Base-by-base conservation (phyloP, 2,888 invertebrate species). In the Noctuana brunneofusca region DNA sequence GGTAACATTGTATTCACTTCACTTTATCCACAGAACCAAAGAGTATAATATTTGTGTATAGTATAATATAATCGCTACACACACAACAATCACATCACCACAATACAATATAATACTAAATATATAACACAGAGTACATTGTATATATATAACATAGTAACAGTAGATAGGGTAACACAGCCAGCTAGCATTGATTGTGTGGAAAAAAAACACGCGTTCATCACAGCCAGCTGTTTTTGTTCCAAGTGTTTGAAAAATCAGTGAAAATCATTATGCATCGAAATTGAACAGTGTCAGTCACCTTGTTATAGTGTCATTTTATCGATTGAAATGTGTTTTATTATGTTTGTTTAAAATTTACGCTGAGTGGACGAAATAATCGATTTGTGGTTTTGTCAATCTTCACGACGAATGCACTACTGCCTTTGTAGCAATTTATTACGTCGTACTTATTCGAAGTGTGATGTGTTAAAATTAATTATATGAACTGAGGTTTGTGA, bases 191-290 rank as follows among this genome's bases (percentile, higher is more conserved):
- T 49, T 49, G 49, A 69, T 70, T 73, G 74, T 68, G 76, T n/a
- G 76, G 76, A 77, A 76, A 79, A 43, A 48, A 83, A 83, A 85
- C 79, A 82, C 75, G 79, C 74, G 76, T 72, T 82, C n/a, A 68
- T 68, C 81, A 74, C 77, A 77, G 82, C 87, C 90, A 90, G 90
- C 90, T 90, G 90, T 90, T 90, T 89, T 87, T 81, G 75, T 74
- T 80, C 77, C 70, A 69, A 81, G 80, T 76, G 80, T 83, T 84
- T 80, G 75, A 79, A 84, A 59, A 83, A 82, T 82, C 74, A 71
- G 77, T 80, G 78, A 72, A 84, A 83, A 81, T 85, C 80, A 82
- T 71, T 79, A 83, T 84, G 86, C 81, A 81, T 87, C 89, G 84
- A 90, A 90, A 90, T 90, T 90, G 79, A 83, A 79, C 75, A 85